These are phyloP conservation scores for Cecidostiba fungosa DNA, from an alignment of 2,888 invertebrate genomes.

Conservation along the genomic window DNA sequence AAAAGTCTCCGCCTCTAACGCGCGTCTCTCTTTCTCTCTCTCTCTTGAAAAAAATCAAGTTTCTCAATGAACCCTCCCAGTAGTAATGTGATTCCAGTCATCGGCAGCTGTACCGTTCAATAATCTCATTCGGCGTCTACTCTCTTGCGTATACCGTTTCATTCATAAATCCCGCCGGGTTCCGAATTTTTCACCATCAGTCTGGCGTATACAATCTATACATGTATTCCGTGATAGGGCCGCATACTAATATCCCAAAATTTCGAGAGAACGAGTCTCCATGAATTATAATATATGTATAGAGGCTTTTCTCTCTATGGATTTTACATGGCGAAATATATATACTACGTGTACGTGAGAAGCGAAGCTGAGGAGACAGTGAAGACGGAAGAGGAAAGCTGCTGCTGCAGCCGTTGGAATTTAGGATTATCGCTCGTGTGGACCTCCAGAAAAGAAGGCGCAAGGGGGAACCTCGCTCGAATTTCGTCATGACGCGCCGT, in stretches of 20 bases:
- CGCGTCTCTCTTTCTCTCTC: neutral
- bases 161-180: constrained; percentile 60
- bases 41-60: constrained; percentile 43
- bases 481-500: constrained; percentile 17
- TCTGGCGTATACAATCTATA: neutral
- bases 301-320: neutral
- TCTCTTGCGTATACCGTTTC: constrained; percentile 28
- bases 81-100: constrained; percentile 21
- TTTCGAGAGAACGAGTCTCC: neutral
- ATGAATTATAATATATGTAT: neutral
- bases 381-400: constrained; percentile 40
- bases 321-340: constrained; percentile 25
- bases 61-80: constrained; percentile 51
- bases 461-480: constrained; percentile 17
- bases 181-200: constrained; percentile 26
- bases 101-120: constrained; percentile 57
- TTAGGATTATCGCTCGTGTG: constrained; percentile 46
- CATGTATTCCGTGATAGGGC: neutral
- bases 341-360: neutral
- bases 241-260: neutral
- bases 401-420: constrained; percentile 43
- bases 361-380: constrained; percentile 7
- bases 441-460: constrained; percentile 18
- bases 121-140: constrained; percentile 36
- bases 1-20: constrained; percentile 38